Evolutionary conservation across 2,888 invertebrate genomes (phyloP).

Genomic region (Troides aeacus): DNA sequence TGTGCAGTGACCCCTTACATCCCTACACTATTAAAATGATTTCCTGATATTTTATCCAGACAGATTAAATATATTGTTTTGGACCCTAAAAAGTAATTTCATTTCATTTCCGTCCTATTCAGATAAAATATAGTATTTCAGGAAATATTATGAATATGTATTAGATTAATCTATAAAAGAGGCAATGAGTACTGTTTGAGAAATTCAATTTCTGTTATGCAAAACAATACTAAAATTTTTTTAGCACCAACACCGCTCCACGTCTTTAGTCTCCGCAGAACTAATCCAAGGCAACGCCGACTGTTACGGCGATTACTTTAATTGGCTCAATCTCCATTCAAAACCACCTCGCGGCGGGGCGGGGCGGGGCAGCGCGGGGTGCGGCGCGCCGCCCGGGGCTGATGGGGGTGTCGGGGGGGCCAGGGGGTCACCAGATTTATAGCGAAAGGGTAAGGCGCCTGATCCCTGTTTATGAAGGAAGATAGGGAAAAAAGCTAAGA

Average conservation of each 20-base stretch:
- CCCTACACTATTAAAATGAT: too few relatives aligned
- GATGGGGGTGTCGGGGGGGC: slow-evolving; percentile 15
- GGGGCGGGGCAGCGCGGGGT: slow-evolving; percentile 30
- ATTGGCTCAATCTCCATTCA: slow-evolving; percentile 84
- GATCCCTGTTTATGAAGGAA: slow-evolving; percentile 80
- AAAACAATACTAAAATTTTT: background rate
- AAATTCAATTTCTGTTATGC: too few relatives aligned
- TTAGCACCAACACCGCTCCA: slow-evolving; percentile 42
- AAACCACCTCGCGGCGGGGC: slow-evolving; percentile 72
- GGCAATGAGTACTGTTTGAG: too few relatives aligned
- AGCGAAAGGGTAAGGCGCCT: slow-evolving; percentile 75
- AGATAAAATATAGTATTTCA: too few relatives aligned
- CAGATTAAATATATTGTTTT: too few relatives aligned
- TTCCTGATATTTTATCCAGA: too few relatives aligned
- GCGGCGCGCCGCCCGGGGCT: too few relatives aligned
- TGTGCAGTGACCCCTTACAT: too few relatives aligned
- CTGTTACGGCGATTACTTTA: slow-evolving; percentile 86
- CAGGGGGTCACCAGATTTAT: slow-evolving; percentile 71
- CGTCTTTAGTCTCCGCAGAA: slow-evolving; percentile 54
- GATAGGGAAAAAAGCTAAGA: slow-evolving; percentile 65
- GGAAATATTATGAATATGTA: too few relatives aligned
- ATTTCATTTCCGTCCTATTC: too few relatives aligned
- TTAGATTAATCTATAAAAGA: too few relatives aligned
- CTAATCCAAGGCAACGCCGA: slow-evolving; percentile 85
- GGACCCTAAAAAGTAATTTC: too few relatives aligned